Conservation (phyloP, 1,140 invertebrate genomes). For the Ganaspis sp. region DNA sequence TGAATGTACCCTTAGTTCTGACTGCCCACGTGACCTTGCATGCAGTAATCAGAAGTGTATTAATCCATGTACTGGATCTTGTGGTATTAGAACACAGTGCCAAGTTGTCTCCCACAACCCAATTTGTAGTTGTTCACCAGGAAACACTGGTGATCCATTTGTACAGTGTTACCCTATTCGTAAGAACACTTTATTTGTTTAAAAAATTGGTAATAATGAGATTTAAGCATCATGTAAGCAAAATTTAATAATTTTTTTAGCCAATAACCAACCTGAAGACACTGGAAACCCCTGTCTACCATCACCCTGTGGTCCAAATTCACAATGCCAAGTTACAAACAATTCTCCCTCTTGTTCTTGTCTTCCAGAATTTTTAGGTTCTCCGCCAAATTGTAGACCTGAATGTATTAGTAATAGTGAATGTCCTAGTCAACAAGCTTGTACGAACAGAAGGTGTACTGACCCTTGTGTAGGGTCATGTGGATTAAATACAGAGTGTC, state of each 20-base stretch:
- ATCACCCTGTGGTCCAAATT: conserved; percentile 83
- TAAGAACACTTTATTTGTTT: conserved; percentile 78
- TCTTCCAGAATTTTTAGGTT: conserved; percentile 66
- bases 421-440: conserved; percentile 80
- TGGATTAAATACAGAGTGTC: conserved; percentile 79
- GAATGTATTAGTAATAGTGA: conserved; percentile 80
- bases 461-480: conserved; percentile 84
- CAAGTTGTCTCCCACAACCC: conserved; percentile 81
- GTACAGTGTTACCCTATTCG: conserved; percentile 69
- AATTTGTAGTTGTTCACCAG: conserved; percentile 80
- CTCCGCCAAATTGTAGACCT: conserved; percentile 70
- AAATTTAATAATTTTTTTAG: conserved; percentile 73
- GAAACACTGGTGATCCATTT: conserved; percentile 79
- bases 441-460: conserved; percentile 82
- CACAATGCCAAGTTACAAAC: conserved; percentile 79
- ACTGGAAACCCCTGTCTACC: conserved; percentile 78
- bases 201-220: conserved; percentile 80
- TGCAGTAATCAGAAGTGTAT: conserved; percentile 83
- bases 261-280: conserved; percentile 40
- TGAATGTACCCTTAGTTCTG: conserved; percentile 82
- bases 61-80: conserved; percentile 83
- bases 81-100: conserved; percentile 80
- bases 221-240: too few species aligned
- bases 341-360: conserved; percentile 74
- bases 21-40: conserved; percentile 80